phyloP scores from a whole-genome alignment of 2,113 vertebrate genomes.

The Empidonax traillii region DNA sequence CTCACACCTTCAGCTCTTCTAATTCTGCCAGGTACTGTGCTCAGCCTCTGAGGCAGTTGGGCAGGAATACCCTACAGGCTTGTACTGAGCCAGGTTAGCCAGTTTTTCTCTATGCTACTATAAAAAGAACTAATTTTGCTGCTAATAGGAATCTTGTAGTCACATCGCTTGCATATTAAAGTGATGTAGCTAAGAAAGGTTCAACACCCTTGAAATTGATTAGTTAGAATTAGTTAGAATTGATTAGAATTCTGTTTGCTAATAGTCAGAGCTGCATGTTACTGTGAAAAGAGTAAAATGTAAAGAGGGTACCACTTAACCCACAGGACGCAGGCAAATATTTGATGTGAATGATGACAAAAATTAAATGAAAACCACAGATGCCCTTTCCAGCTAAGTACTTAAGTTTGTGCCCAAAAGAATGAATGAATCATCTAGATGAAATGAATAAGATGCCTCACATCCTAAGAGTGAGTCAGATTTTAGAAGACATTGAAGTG shows the following conservation, averaged over 20 bases:
- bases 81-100: not conserved
- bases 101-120: not conserved
- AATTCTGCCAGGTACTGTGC: not conserved
- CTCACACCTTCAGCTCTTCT: not conserved
- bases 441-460: not conserved
- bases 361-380: not conserved
- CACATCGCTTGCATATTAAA: not conserved
- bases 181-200: not conserved
- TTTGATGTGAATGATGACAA: not conserved
- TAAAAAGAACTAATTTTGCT: not conserved
- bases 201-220: not conserved
- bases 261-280: not conserved
- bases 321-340: not conserved
- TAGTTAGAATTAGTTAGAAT: not conserved
- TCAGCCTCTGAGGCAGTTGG: not conserved
- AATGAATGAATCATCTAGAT: not conserved
- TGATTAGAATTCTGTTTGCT: not conserved
- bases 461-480: not conserved
- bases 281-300: not conserved
- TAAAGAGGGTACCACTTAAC: not conserved
- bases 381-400: not conserved
- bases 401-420: not conserved
- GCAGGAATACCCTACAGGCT: not conserved
- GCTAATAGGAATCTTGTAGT: not conserved
- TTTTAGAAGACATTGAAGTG: not conserved